A percentile compares a stretch with the other conserved stretches of the same genome.
These are phyloP conservation scores for Athene cunicularia DNA, from an alignment of 2,113 vertebrate species.

Conservation along the genomic window DNA sequence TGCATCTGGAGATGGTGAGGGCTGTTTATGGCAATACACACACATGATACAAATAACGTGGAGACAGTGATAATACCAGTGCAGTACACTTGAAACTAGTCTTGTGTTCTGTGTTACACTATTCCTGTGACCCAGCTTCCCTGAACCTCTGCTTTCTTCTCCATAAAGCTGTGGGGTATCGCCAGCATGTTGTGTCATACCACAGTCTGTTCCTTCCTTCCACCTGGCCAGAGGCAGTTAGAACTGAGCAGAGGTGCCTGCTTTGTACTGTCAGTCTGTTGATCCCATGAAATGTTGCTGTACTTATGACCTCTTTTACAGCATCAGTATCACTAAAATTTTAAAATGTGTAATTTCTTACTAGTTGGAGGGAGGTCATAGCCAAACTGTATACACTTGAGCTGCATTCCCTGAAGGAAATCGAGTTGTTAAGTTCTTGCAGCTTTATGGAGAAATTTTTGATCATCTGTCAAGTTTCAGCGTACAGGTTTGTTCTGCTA, in stretches of 20 bases:
- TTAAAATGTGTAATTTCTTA: not conserved
- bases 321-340: not conserved
- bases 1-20: not conserved
- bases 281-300: not conserved
- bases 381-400: not conserved
- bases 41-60: not conserved
- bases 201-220: not conserved
- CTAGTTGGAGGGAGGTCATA: not conserved
- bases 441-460: not conserved
- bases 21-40: accelerated
- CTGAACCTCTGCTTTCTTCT: not conserved
- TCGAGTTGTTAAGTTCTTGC: not conserved
- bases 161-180: not conserved
- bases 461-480: not conserved
- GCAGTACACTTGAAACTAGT: not conserved
- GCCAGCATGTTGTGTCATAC: not conserved
- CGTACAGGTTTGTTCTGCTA: not conserved
- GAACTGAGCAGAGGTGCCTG: not conserved
- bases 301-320: not conserved
- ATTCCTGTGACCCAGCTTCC: not conserved
- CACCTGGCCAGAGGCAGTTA: not conserved
- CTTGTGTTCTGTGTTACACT: not conserved
- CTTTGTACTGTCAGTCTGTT: not conserved
- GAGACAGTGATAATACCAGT: not conserved
- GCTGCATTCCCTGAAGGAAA: not conserved